Conservation (phyloP, 1,140 invertebrate species). For the Coptotermes formosanus region DNA sequence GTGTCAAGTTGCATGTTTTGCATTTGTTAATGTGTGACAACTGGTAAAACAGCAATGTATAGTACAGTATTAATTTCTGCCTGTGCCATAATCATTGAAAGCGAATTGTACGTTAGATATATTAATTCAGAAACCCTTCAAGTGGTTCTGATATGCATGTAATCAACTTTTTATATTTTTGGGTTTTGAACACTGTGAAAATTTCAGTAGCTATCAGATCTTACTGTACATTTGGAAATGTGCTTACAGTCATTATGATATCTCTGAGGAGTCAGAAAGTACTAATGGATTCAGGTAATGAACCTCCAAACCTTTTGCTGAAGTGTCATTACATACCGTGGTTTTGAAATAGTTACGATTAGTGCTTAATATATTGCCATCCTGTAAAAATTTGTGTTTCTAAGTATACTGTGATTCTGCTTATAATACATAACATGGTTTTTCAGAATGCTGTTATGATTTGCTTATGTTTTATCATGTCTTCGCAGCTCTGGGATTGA, state of each 20-base stretch:
- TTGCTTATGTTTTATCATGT: slow-evolving; percentile 39
- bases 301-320: not conserved
- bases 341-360: not conserved
- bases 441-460: not conserved
- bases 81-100: slow-evolving; percentile 28
- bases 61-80: slow-evolving; percentile 31
- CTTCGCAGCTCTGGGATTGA: slow-evolving; percentile 87
- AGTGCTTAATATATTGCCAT: not conserved
- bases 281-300: not conserved
- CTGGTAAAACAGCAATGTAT: slow-evolving; percentile 33
- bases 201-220: not conserved
- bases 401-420: not conserved
- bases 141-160: not conserved
- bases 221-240: not conserved
- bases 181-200: not conserved
- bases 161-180: not conserved
- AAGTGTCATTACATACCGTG: not conserved
- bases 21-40: slow-evolving; percentile 35
- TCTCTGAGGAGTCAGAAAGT: not conserved
- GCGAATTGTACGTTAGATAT: slow-evolving; percentile 4
- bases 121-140: not conserved
- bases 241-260: not conserved
- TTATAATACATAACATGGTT: not conserved
- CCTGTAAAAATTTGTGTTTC: not conserved
- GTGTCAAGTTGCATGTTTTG: slow-evolving; percentile 35